Percentiles rank a stretch among this genome's conserved stretches.
These are phyloP conservation scores for Talpa occidentalis DNA, from an alignment of 2,113 vertebrate species.

Conservation along the genomic window DNA sequence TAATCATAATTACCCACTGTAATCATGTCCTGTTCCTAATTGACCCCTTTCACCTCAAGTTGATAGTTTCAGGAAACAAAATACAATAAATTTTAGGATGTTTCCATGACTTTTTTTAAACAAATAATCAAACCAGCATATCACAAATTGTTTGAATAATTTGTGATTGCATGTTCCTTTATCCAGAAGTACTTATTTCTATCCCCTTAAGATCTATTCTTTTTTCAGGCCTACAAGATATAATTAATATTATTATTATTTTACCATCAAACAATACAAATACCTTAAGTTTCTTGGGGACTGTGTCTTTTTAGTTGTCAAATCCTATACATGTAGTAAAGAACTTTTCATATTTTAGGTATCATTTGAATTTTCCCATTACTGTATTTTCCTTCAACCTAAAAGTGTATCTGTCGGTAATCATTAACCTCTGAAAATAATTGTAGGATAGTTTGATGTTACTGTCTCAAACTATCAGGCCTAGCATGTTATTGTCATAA, in stretches of 20 bases:
- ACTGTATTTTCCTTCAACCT: constrained; percentile 17
- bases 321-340: neutral
- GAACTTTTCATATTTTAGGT: constrained; percentile 3
- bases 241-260: constrained; percentile 11
- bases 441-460: neutral
- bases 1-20: neutral
- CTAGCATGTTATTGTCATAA: neutral
- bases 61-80: neutral
- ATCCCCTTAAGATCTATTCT: neutral
- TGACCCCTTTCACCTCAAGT: neutral
- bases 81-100: neutral
- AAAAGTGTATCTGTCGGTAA: neutral
- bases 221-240: neutral
- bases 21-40: neutral
- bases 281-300: neutral
- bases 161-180: neutral
- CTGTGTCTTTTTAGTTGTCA: neutral
- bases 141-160: neutral
- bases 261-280: constrained; percentile 1
- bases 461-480: neutral
- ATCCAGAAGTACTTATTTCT: neutral
- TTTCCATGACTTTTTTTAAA: neutral
- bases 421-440: neutral
- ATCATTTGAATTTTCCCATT: constrained; percentile 50
- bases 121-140: neutral